Evolutionary conservation across 2,113 vertebrate species (phyloP).

Genomic region (Thalassarche chlororhynchos): DNA sequence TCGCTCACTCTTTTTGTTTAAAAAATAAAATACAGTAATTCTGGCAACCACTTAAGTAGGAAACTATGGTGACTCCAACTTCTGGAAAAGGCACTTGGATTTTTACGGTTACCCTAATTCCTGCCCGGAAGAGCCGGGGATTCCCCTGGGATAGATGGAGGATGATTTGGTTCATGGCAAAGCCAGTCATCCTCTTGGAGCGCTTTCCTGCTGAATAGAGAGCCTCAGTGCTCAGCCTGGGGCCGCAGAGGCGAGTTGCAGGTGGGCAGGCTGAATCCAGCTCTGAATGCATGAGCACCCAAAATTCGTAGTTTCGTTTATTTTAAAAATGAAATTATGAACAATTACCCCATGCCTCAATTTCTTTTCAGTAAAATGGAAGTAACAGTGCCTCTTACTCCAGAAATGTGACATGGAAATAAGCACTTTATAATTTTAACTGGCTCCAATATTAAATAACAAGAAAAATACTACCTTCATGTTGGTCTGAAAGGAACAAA

Average conservation of each 20-base stretch:
- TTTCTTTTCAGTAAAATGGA: background rate
- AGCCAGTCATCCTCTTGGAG: background rate
- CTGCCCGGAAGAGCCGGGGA: background rate
- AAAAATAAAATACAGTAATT: background rate
- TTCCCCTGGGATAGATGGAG: background rate
- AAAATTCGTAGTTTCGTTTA: background rate
- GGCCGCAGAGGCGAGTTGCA: background rate
- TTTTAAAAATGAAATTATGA: background rate
- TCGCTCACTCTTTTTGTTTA: accelerated
- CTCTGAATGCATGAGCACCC: background rate
- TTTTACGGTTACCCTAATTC: background rate
- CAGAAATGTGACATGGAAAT: background rate
- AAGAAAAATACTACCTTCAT: background rate
- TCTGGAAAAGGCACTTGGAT: background rate
- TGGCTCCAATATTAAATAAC: background rate
- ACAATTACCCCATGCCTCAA: background rate
- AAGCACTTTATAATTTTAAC: background rate
- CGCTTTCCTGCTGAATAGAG: background rate
- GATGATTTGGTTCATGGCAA: background rate
- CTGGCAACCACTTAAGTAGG: background rate
- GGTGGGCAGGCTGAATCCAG: background rate
- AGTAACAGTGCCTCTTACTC: background rate
- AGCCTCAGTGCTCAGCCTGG: background rate
- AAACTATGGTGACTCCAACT: background rate
- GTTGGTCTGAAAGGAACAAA: background rate